Evolutionary conservation across 2,797 vertebrate genomes (phyloP), one percentile per base, ranked within the genome.

Genomic region (Chromis chromis): DNA sequence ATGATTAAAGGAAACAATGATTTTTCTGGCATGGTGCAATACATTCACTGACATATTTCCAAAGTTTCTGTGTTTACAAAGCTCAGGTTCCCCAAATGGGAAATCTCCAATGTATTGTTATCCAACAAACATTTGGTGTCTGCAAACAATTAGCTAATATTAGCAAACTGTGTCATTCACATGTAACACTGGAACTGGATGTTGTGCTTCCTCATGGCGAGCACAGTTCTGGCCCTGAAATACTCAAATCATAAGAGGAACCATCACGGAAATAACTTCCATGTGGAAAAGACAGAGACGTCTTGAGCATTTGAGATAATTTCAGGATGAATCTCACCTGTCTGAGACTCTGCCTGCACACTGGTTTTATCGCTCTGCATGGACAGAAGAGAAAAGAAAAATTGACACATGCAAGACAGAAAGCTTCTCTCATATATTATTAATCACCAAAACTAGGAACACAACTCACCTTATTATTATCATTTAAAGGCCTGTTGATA

Each of bases 401-500:
- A 91, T 82, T 93, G 77, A 86, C 52, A 79, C 33, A 70, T 68
- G 3, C 27, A 57, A 67, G 46, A 55, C 28, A 66, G 61, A 28
- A 55, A 28, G 3, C 10, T 56, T 12, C 8, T 65, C 10, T 68
- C 16, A 33, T 65, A 28, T 19, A 62, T 36, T 21, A 39, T 56
- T 22, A 77, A 67, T 74, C 10, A 60, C 16, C 4, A 75, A 74
- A 85, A 72, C 19, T 57, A 6, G 16, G 65, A 69, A 63, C 36
- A 42, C 31, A 79, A 75, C 78, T 84, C 93, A 98, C 98, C 97
- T 98, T 98, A 94, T 94, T 97, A 95, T 94, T 97, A 94, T 97
- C 96, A 89, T 94, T 96, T 95, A 95, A 97, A 92, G 96, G 95
- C 94, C 95, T 95, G 95, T 96, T 97, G 95, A 99, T 96, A 89